A percentile compares a stretch with the other conserved stretches of the same genome.
Conservation (phyloP, 92 coral and sea anemone species). For the Palythoa grandiflora region DNA sequence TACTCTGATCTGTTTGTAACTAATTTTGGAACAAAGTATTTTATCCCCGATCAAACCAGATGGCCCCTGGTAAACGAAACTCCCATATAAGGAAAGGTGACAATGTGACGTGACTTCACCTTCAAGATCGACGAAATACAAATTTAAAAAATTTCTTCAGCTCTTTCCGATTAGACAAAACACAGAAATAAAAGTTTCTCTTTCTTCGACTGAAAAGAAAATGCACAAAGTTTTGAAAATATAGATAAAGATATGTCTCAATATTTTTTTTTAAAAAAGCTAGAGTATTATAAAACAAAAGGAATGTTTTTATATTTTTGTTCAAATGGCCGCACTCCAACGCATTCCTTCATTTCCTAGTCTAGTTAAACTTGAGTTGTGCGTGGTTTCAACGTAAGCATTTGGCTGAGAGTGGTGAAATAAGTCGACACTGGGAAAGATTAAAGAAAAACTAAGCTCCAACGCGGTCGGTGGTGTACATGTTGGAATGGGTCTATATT, state of each 20-base stretch:
- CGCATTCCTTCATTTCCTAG: slow-evolving; percentile 42
- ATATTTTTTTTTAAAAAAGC: not conserved
- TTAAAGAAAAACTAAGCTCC: slow-evolving; percentile 1
- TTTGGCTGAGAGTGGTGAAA: slow-evolving; percentile 28
- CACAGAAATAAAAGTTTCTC: not conserved
- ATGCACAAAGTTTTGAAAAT: not conserved
- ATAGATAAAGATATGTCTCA: slow-evolving; percentile 8
- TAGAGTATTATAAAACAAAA: not conserved
- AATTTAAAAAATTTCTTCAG: slow-evolving; percentile 10
- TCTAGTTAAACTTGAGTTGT: slow-evolving; percentile 18
- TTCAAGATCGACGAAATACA: not conserved
- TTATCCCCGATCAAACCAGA: slow-evolving; percentile 10
- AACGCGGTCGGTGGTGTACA: slow-evolving; percentile 24
- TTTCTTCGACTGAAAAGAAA: not conserved
- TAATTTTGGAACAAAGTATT: slow-evolving; percentile 37
- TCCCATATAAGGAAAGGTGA: slow-evolving; percentile 49
- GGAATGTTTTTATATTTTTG: slow-evolving; percentile 6
- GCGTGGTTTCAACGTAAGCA: slow-evolving; percentile 34
- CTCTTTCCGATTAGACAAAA: not conserved
- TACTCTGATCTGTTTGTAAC: not conserved
- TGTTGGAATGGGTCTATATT: slow-evolving; percentile 24
- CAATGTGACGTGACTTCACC: slow-evolving; percentile 41
- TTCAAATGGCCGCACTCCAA: slow-evolving; percentile 17
- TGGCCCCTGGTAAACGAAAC: not conserved
- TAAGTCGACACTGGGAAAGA: slow-evolving; percentile 34